Evolutionary conservation across 1,140 invertebrate genomes (phyloP), one percentile per base, ranked within the genome.

Genomic region (Subanguina moxae): DNA sequence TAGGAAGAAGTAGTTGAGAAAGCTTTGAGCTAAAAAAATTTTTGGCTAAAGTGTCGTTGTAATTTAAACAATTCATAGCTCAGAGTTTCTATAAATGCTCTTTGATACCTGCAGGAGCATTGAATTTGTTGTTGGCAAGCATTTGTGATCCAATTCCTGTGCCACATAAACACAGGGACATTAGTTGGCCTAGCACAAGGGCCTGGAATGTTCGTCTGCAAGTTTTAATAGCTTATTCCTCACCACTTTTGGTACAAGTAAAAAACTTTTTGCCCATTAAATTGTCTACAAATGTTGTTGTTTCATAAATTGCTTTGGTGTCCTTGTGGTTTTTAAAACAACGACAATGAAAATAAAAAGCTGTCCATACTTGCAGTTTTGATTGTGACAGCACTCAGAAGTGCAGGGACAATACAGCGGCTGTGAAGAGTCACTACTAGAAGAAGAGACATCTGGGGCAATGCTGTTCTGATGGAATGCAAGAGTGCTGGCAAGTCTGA

Each of bases 1-100:
- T n/a, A 80, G 68, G 17, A 80, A 68, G 45, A 80, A 80, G 64
- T 80, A 80, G 46, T 80, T 80, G n/a, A 76, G 52, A 56, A 80
- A 80, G 21, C 63, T 75, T 70, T 80, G 78, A 7, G 78, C 76
- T 78, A 62, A 77, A 77, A 68, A 28, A 25, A 52, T 38, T 23
- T 11, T 48, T 30, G 45, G 0, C 19, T 45, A 32, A 42, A 65
- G 17, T 59, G 9, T 9, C 5, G 27, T 27, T 30, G 1, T 17
- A 71, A 65, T 65, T 65, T 73, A 13, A 19, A 25, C 48, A 52
- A 62, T 65, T 64, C 17, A n/a, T n/a, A n/a, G 1, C 1, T 1
- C 5, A n/a, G 19, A n/a, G 62, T 72, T 17, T 17, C 65, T 45
- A 43, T 71, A 32, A n/a, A n/a, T n/a, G n/a, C n/a, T n/a, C n/a